Evolutionary conservation across 2,113 vertebrate genomes (phyloP), one percentile per base, ranked within the genome.

Genomic region (Percina caprodes): DNA sequence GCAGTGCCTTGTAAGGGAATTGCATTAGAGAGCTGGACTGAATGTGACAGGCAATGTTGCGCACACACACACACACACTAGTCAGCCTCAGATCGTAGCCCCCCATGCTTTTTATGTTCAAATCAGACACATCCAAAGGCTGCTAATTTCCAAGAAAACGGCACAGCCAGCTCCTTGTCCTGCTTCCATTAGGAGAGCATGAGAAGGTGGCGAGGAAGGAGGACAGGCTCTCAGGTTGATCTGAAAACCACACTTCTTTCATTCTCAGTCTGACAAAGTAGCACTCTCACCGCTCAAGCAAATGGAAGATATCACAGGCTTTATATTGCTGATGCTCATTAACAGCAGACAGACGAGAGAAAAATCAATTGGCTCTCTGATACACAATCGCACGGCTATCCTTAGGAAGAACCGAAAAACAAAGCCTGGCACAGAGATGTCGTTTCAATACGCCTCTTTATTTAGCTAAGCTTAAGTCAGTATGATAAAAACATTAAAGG

Each of bases 241-340:
- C 80, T 85, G 46, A 80, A 91, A 84, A 81, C 46, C 72, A 72
- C 55, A 85, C 66, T 66, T 81, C 87, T 89, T 89, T 92, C 79
- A 86, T 89, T 82, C 87, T 77, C 54, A 54, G 83, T 60, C 59
- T 77, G 55, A 69, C 74, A 88, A 83, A 89, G 77, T 80, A 81
- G 74, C 83, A 83, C 84, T 88, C 81, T 70, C 21, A n/a, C 76
- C 12, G 69, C 80, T 80, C 65, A 24, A 69, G 79, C 73, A 85
- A 90, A 92, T 86, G 82, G 74, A 83, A 86, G 79, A 86, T 80
- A 83, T 86, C 59, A 74, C 85, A 88, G 73, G 74, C 83, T 83
- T 87, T 84, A 83, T 84, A 85, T 83, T 79, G 48, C 77, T 73
- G 74, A 79, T 68, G 66, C 85, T 90, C 81, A 90, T 90, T 92